Evolutionary conservation across 2,113 vertebrate species (phyloP).

Genomic region (Hippocampus abdominalis): DNA sequence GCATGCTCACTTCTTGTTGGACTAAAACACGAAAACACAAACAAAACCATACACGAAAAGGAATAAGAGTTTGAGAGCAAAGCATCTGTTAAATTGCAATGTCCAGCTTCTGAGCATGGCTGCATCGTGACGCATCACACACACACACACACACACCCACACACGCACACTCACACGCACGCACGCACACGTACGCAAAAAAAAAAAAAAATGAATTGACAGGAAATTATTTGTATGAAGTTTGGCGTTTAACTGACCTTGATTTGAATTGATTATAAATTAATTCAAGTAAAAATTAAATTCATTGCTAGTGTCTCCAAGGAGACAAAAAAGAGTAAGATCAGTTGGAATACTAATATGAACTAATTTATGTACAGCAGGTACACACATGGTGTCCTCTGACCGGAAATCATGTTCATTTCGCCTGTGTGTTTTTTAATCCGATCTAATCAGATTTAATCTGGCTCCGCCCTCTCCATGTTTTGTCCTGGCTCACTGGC

Average conservation of each 20-base stretch:
- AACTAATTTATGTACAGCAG: background rate
- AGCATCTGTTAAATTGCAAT: background rate
- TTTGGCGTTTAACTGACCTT: background rate
- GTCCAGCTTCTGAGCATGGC: background rate
- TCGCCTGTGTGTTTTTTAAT: conserved; percentile 26
- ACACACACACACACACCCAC: no score
- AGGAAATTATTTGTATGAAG: no score
- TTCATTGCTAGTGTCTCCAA: background rate
- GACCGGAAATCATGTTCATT: background rate
- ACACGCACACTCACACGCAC: no score
- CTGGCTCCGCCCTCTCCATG: background rate
- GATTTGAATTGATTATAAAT: background rate
- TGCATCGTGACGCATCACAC: conserved; percentile 4
- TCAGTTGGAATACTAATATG: background rate
- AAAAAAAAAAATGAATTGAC: background rate
- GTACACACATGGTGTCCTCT: background rate
- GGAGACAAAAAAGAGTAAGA: background rate
- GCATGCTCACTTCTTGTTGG: background rate
- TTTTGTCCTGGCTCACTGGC: background rate
- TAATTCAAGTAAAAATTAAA: background rate
- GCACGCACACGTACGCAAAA: no score
- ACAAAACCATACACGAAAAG: background rate
- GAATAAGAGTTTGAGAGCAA: no score
- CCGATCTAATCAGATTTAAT: conserved; percentile 54
- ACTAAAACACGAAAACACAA: background rate